Evolutionary conservation across 2,113 vertebrate genomes (phyloP).

Genomic region (Kryptolebias marmoratus): DNA sequence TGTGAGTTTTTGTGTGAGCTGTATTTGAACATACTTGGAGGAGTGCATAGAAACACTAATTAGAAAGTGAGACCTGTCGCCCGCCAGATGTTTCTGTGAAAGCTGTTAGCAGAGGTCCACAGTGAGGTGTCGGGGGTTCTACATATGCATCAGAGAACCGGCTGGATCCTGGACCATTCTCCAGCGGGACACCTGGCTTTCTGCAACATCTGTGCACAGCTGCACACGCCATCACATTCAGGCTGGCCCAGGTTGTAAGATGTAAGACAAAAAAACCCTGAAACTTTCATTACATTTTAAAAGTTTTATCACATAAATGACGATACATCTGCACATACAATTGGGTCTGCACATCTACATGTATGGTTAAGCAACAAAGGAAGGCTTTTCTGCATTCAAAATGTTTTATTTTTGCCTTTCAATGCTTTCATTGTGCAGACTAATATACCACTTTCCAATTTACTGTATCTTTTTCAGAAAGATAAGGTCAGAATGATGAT

Average conservation of each 20-base stretch:
- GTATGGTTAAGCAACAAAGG: neutral
- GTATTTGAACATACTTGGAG: slow-evolving; percentile 32
- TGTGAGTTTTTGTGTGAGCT: slow-evolving; percentile 27
- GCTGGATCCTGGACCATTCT: slow-evolving; percentile 42
- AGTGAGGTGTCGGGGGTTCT: slow-evolving; percentile 64
- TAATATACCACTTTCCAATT: neutral
- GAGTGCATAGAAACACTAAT: slow-evolving; percentile 57
- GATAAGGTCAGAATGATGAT: slow-evolving; percentile 18
- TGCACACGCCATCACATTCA: slow-evolving; percentile 20
- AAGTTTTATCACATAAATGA: slow-evolving; percentile 26
- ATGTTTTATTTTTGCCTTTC: slow-evolving; percentile 1
- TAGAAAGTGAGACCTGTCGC: slow-evolving; percentile 62
- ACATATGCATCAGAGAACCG: slow-evolving; percentile 33
- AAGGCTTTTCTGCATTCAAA: slow-evolving; percentile 8
- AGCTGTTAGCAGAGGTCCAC: slow-evolving; percentile 50
- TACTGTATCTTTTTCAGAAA: neutral
- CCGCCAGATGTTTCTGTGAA: slow-evolving; percentile 73
- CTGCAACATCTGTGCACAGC: slow-evolving; percentile 50
- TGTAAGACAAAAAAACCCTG: neutral
- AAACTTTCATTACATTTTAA: slow-evolving; percentile 10
- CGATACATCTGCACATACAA: neutral
- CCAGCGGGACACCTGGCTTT: slow-evolving; percentile 57
- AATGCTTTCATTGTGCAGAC: neutral
- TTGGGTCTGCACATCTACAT: neutral
- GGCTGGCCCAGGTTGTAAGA: neutral